phyloP scores from a whole-genome alignment of 1,140 invertebrate genomes.

The Aphaenogaster rudis region DNA sequence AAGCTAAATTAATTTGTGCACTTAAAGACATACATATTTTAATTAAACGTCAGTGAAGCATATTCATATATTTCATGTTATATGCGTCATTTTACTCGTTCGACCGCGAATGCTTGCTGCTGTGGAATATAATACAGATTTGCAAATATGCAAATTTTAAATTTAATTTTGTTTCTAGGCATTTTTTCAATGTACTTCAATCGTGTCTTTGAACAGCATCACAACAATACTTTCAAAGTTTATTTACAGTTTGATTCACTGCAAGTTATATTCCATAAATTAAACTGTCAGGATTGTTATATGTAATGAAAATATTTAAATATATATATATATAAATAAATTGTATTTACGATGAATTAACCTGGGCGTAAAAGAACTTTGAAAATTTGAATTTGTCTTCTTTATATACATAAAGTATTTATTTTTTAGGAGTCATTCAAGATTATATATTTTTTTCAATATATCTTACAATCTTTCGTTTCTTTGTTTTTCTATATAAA shows the following conservation, averaged over 20 bases:
- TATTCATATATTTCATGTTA: background rate
- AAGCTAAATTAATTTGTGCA: slow-evolving; percentile 1
- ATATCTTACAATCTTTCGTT: background rate
- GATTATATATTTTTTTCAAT: background rate
- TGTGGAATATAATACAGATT: background rate
- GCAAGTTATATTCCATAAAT: background rate
- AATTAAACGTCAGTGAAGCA: background rate
- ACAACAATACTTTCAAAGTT: background rate
- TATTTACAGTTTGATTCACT: background rate
- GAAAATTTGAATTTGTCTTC: background rate
- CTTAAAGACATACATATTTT: background rate
- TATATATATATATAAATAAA: background rate
- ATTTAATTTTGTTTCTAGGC: background rate
- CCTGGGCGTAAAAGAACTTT: background rate
- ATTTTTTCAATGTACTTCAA: background rate
- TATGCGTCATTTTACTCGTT: background rate
- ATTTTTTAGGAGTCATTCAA: background rate
- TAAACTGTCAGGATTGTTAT: background rate
- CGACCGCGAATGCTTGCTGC: too few relatives aligned
- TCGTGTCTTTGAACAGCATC: background rate
- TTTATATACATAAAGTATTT: background rate
- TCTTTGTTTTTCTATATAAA: background rate
- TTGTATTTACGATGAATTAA: background rate
- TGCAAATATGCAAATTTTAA: background rate
- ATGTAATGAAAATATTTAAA: background rate